Conservation (phyloP, 1,140 invertebrate species). For the Wiebesia pumilae region DNA sequence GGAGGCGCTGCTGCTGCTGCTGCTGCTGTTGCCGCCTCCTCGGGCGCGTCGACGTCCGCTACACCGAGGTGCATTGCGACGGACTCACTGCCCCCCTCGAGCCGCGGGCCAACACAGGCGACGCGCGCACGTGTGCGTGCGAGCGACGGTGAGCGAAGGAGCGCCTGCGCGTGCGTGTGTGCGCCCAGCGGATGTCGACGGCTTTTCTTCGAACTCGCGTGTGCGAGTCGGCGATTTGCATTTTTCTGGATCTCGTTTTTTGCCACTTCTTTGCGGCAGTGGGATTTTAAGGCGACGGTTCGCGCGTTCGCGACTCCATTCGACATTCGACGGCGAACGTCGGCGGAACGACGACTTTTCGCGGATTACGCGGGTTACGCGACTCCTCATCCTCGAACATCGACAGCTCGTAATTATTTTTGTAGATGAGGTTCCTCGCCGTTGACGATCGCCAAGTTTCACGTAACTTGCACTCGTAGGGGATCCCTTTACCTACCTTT, state of each 20-base stretch:
- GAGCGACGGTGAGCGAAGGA: not conserved
- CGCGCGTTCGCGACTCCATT: too few species aligned
- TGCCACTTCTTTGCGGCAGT: too few species aligned
- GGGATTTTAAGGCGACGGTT: too few species aligned
- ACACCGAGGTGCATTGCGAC: slow-evolving; percentile 54
- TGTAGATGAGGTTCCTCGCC: too few species aligned
- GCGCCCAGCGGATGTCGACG: not conserved
- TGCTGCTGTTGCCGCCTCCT: not conserved
- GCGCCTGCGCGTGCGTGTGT: not conserved
- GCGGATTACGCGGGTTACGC: too few species aligned
- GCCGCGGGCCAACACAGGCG: not conserved
- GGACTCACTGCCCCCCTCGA: slow-evolving; percentile 45
- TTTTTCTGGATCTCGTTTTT: not conserved
- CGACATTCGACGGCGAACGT: too few species aligned
- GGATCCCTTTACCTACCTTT: too few species aligned
- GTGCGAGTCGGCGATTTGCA: not conserved
- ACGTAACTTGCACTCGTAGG: too few species aligned
- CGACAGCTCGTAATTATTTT: too few species aligned
- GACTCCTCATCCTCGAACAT: too few species aligned
- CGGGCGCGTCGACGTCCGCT: slow-evolving; percentile 8
- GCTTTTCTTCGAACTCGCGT: not conserved
- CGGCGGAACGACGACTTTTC: too few species aligned
- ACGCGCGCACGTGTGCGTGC: not conserved
- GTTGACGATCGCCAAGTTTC: too few species aligned
- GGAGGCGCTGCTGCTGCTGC: slow-evolving; percentile 30